Evolutionary conservation across 2,888 invertebrate genomes (phyloP), one percentile per base, ranked within the genome.

Genomic region (Rapana venosa): DNA sequence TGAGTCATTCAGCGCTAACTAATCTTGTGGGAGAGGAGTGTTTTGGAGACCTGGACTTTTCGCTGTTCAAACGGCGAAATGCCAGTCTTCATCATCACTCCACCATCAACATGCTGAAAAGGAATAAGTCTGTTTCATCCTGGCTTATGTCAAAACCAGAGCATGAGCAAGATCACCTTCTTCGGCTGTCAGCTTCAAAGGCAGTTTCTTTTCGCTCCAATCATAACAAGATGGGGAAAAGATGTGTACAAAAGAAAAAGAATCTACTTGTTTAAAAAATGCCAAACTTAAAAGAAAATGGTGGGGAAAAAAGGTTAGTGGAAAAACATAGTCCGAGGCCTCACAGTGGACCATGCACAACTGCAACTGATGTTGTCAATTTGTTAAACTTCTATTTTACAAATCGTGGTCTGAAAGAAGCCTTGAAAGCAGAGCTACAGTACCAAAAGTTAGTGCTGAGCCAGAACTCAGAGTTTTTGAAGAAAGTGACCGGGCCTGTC

Each of bases 41-140:
- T 81, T 89, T 89, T 26, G 81, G 87, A 5, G 89, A 89, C 26
- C 13, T 89, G 0, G 87, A 87, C 26, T 86, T 87, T 47, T 87
- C 89, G 8, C 61, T 89, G 8, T 89, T 89, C n/a, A 89, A 86
- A 30, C 22, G 89, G 15, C 36, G 89, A 79, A 74, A 61, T 56
- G 36, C 70, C 56, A 79, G 58, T n/a, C 61, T 89, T 36, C 85
- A 85, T 36, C 89, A 89, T 61, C 89, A 89, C 47, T 61, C 89
- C 58, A 89, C 87, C 47, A 30, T 89, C n/a, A 86, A 87, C 13
- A 70, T 89, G 79, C 20, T 89, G 79, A 89, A 89, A 79, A 22
- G 89, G 11, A 89, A 89, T 58, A 89, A 87, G 32, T 36, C 89
- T 8, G 35, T 87, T 61, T 74, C 87, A 26, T 47, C 87, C 0